Conservation (phyloP, 1,140 invertebrate species). For the Frieseomelitta varia region DNA sequence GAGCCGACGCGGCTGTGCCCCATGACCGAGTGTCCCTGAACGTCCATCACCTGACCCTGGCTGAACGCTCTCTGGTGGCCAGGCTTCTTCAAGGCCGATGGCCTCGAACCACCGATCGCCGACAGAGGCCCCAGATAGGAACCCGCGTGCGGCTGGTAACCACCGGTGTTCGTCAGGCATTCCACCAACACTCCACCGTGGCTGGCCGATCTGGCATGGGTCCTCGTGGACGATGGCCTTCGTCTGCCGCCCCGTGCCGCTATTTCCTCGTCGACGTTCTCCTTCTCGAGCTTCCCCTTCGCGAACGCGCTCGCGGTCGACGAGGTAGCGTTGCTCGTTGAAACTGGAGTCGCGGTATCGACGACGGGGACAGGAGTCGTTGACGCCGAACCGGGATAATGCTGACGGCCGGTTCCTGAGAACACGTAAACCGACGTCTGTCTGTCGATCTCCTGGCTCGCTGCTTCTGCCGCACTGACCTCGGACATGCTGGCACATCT, state of each 20-base stretch:
- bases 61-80: slow-evolving; percentile 93
- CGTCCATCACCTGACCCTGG: slow-evolving; percentile 90
- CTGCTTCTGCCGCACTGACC: slow-evolving; percentile 74
- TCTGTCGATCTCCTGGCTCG: slow-evolving; percentile 74
- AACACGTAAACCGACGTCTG: slow-evolving; percentile 77
- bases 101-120: slow-evolving; percentile 72
- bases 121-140: slow-evolving; percentile 53
- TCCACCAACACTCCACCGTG: slow-evolving; percentile 87
- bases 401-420: slow-evolving; percentile 61
- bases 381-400: slow-evolving; percentile 5
- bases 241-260: slow-evolving; percentile 32
- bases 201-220: slow-evolving; percentile 89
- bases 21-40: slow-evolving; percentile 79
- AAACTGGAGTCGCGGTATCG: not conserved
- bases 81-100: slow-evolving; percentile 87
- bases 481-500: slow-evolving; percentile 81
- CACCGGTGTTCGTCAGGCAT: slow-evolving; percentile 79
- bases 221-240: slow-evolving; percentile 77
- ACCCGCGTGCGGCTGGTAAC: slow-evolving; percentile 53
- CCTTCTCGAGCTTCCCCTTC: slow-evolving; percentile 39
- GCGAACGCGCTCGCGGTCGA: not conserved
- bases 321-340: not conserved
- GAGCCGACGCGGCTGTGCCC: slow-evolving; percentile 91
- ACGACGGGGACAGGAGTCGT: slow-evolving; percentile 5
- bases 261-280: slow-evolving; percentile 55